phyloP scores from a whole-genome alignment of 2,113 vertebrate genomes.

The Thoracochromis brauschi region DNA sequence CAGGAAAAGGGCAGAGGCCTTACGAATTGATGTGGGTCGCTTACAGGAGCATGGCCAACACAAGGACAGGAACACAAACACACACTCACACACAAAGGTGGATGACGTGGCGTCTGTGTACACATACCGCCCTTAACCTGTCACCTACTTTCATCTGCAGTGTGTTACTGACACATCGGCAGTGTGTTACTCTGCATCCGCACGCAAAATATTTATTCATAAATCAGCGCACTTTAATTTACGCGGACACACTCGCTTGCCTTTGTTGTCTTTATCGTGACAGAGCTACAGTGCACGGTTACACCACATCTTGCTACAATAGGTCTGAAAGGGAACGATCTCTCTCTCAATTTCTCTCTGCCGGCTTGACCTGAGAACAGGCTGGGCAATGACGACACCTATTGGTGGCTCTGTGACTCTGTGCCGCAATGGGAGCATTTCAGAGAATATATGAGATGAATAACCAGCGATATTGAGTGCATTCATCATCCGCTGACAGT shows the following conservation, averaged over 20 bases:
- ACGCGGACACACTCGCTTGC: not conserved
- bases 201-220: not conserved
- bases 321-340: not conserved
- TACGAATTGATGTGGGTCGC: slow-evolving; percentile 50
- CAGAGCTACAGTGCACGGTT: not conserved
- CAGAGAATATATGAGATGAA: slow-evolving; percentile 54
- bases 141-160: not conserved
- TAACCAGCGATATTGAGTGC: slow-evolving; percentile 62
- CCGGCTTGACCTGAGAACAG: not conserved
- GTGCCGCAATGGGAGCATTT: not conserved
- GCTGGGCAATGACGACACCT: slow-evolving; percentile 60
- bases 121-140: slow-evolving; percentile 34
- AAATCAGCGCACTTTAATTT: not conserved
- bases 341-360: not conserved
- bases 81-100: not conserved
- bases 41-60: slow-evolving; percentile 32
- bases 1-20: slow-evolving; percentile 66
- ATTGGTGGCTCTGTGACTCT: not conserved
- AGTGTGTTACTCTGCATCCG: not conserved
- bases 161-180: not conserved
- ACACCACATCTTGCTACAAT: not conserved
- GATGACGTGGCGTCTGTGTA: not conserved
- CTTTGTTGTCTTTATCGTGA: not conserved
- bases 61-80: slow-evolving; percentile 23
- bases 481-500: slow-evolving; percentile 63